Conservation (phyloP, 2,888 invertebrate species). For the Chloroclysta siterata region DNA sequence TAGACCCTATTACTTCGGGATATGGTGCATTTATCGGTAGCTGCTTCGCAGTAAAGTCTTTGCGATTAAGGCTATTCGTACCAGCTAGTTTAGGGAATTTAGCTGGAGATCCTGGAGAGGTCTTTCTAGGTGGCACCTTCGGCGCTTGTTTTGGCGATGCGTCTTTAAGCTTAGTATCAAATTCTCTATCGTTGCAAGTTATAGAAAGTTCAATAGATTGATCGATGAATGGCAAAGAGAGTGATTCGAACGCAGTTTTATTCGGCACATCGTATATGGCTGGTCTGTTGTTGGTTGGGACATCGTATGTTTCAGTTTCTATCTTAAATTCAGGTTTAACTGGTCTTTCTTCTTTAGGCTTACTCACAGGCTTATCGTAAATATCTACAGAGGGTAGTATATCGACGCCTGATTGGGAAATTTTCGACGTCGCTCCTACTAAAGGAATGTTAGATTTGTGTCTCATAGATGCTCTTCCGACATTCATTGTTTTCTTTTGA, state of each 20-base stretch:
- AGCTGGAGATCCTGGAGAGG: constrained; percentile 59
- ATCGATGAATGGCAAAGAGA: constrained; percentile 78
- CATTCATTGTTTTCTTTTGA: constrained; percentile 69
- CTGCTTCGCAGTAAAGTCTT: constrained; percentile 71
- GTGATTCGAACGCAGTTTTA: constrained; percentile 77
- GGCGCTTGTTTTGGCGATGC: constrained; percentile 63
- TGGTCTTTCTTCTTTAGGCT: constrained; percentile 55
- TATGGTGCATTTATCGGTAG: constrained; percentile 68
- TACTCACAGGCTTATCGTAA: constrained; percentile 73
- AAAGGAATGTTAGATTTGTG: constrained; percentile 77
- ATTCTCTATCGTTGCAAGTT: constrained; percentile 80
- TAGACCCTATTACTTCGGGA: constrained; percentile 74
- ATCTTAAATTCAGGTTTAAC: constrained; percentile 70
- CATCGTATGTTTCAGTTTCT: constrained; percentile 71
- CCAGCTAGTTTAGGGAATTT: constrained; percentile 65
- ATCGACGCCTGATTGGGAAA: constrained; percentile 79
- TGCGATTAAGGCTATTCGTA: constrained; percentile 74
- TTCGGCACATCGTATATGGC: constrained; percentile 79
- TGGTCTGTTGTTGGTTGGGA: constrained; percentile 76
- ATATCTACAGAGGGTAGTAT: constrained; percentile 78
- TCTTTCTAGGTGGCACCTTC: constrained; percentile 51
- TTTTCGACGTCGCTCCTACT: constrained; percentile 81
- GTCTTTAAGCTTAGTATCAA: constrained; percentile 78
- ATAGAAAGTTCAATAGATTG: constrained; percentile 80
- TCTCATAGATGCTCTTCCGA: constrained; percentile 68